phyloP scores from a whole-genome alignment of 2,888 invertebrate genomes.

The Camponotus fellah region DNA sequence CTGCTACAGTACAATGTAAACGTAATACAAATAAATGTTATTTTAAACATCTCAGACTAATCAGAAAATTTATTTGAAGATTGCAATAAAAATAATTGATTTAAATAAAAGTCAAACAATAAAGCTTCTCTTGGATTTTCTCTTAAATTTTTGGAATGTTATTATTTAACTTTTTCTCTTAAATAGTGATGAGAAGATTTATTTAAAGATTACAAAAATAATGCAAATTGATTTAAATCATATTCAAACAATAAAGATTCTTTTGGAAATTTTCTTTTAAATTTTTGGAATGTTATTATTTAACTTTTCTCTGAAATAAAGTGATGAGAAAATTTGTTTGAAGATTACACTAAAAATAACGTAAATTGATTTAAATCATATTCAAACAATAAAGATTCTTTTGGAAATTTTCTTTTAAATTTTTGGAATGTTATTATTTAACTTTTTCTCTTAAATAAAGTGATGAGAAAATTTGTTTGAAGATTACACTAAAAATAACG shows the following conservation, averaged over 20 bases:
- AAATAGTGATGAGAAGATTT: too few species aligned
- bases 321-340: background rate
- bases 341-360: background rate
- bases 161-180: too few species aligned
- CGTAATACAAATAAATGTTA: background rate
- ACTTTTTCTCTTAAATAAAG: background rate
- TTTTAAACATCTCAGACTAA: background rate
- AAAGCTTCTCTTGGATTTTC: too few species aligned
- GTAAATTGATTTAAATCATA: background rate
- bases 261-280: too few species aligned
- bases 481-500: background rate
- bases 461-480: background rate
- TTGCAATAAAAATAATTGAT: background rate
- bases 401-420: background rate
- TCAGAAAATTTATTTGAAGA: background rate
- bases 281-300: too few species aligned
- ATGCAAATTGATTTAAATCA: background rate
- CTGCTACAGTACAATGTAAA: background rate
- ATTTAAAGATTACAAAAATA: background rate
- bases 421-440: background rate
- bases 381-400: background rate
- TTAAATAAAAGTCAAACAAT: background rate
- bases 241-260: too few species aligned
- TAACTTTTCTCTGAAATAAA: too few species aligned
- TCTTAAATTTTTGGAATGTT: too few species aligned